These are phyloP conservation scores for Gadus chalcogrammus DNA, from an alignment of 2,113 vertebrate genomes.

Conservation along the genomic window DNA sequence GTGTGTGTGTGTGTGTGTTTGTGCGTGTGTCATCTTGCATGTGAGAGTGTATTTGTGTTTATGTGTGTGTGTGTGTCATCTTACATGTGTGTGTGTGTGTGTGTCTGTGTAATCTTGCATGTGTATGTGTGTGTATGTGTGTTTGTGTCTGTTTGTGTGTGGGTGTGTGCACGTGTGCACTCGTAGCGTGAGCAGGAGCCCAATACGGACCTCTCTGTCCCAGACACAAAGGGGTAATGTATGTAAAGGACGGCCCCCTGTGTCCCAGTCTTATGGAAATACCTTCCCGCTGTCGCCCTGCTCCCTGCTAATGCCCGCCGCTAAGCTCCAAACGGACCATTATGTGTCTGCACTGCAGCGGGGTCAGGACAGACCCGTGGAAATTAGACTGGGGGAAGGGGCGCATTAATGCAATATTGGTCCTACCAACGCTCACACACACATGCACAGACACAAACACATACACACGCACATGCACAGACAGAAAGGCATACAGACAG, in stretches of 20 bases:
- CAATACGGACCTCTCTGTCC: slow-evolving; percentile 57
- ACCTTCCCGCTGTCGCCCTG: slow-evolving; percentile 49
- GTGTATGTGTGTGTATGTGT: neutral
- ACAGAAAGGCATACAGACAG: too few relatives aligned
- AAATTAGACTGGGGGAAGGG: slow-evolving; percentile 59
- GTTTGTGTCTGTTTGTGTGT: neutral
- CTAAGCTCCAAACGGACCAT: slow-evolving; percentile 69
- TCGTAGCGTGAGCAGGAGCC: slow-evolving; percentile 35
- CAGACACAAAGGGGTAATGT: slow-evolving; percentile 73
- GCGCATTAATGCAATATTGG: slow-evolving; percentile 61
- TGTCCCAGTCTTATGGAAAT: slow-evolving; percentile 73
- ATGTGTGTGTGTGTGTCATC: slow-evolving; percentile 2
- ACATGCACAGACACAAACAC: slow-evolving; percentile 27
- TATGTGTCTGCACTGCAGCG: slow-evolving; percentile 63
- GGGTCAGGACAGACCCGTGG: slow-evolving; percentile 66
- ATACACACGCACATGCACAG: slow-evolving; percentile 6
- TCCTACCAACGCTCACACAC: slow-evolving; percentile 23
- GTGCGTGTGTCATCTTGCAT: neutral
- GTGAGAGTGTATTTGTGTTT: too few relatives aligned
- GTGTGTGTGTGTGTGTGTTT: neutral
- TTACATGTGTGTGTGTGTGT: slow-evolving; percentile 6
- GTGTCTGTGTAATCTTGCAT: slow-evolving; percentile 1
- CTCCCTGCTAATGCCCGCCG: slow-evolving; percentile 58
- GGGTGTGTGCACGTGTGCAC: slow-evolving; percentile 4
- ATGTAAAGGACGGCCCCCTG: slow-evolving; percentile 64